A percentile compares a stretch with the other conserved stretches of the same genome.
Conservation (phyloP, 2,113 vertebrate species). For the Maccullochella peelii region DNA sequence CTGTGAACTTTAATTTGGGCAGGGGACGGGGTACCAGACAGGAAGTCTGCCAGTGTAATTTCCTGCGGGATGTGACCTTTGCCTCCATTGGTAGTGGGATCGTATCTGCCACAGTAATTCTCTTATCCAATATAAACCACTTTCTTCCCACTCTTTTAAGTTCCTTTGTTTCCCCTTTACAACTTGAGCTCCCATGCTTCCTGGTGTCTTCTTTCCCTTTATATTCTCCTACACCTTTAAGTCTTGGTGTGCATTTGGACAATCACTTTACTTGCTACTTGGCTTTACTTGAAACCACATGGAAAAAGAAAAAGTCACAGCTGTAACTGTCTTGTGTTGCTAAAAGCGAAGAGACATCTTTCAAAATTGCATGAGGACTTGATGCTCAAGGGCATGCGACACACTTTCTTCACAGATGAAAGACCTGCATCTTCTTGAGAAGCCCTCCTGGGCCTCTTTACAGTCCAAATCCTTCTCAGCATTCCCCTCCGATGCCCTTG, state of each 20-base stretch:
- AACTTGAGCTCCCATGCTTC: neutral
- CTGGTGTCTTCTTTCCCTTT: neutral
- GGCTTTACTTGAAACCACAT: conserved; percentile 23
- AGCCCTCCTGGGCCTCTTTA: conserved; percentile 48
- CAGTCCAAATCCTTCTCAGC: conserved; percentile 38
- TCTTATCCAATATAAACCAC: conserved; percentile 31
- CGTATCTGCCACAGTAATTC: conserved; percentile 56
- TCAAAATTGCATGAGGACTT: conserved; percentile 38
- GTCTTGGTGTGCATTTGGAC: neutral
- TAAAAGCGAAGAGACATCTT: conserved; percentile 36
- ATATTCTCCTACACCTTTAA: neutral
- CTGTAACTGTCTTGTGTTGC: conserved; percentile 8
- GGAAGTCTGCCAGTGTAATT: conserved; percentile 74
- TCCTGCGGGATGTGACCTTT: conserved; percentile 74
- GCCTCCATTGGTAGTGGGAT: conserved; percentile 31
- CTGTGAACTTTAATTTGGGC: conserved; percentile 71
- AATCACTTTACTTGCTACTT: neutral
- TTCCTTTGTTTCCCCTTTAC: conserved; percentile 13
- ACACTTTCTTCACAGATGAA: conserved; percentile 52
- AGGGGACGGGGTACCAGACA: conserved; percentile 47
- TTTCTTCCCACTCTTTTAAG: conserved; percentile 22
- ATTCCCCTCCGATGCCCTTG: conserved; percentile 47
- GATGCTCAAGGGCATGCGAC: conserved; percentile 20
- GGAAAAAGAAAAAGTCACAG: neutral
- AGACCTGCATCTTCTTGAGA: conserved; percentile 43